Evolutionary conservation across 2,888 invertebrate genomes (phyloP), one percentile per base, ranked within the genome.

Genomic region (Philereme vetulata): DNA sequence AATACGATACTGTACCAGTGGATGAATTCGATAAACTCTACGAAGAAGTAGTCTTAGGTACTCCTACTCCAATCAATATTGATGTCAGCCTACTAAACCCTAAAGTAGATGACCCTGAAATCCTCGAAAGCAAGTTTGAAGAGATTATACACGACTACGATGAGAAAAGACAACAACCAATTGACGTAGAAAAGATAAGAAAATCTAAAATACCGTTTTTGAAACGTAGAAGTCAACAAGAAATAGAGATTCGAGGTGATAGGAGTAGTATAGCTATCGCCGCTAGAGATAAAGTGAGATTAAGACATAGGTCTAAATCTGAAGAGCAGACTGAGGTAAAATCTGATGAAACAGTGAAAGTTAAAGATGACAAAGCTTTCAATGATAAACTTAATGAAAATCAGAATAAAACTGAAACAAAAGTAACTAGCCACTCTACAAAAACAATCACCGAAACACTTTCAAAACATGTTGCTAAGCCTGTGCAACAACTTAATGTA

Each of bases 11-110:
- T 11, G 57, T 61, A 61, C 53, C 79, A 0, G 86, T 87, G 4
- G 89, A 90, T 3, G 90, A 88, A 67, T 91, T 91, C 48, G 90
- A 91, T 4, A 88, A 85, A 74, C 71, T 91, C 36, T 91, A 85
- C 54, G 85, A 86, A 57, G 85, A 89, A 76, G 80, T 86, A 4
- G 74, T 82, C 1, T 78, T 40, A 11, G 50, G 49, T 11, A 57
- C 64, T 56, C 62, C 71, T 10, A 58, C 66, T 33, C 64, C 67
- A 50, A 9, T 56, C 1, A 40, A 60, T 11, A 56, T 77, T 4
- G 75, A 81, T 40, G 74, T 73, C 0, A 77, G 70, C 21, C 56
- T 81, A 32, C 60, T 80, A 0, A 73, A 74, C n/a, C 74, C 76
- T 1, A 81, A 77, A 63, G 66, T 85, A 4, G 83, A 84, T 33